Base-by-base conservation (phyloP, 1,140 invertebrate genomes). In the Linepithema humile region DNA sequence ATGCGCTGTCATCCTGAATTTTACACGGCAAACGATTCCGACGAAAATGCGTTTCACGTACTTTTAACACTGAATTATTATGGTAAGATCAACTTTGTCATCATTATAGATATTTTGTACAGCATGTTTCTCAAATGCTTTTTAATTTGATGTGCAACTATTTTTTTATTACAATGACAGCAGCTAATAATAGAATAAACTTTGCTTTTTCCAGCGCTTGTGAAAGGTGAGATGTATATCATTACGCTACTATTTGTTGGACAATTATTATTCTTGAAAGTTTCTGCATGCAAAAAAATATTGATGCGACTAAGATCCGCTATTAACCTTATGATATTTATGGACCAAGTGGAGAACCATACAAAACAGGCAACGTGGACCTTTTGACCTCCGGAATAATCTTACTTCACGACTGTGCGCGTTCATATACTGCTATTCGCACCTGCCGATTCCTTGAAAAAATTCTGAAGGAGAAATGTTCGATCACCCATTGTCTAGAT, bases 21-120 rank as follows among this genome's bases (percentile, higher is more conserved):
- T 48, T 64, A 38, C 7, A n/a, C 74, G 32, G 32, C 20, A 50
- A 48, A 77, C 40, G 65, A 77, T 77, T 65, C 15, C 38, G 29
- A 35, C 20, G 15, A 3, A 65, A 50, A 26, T 23, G 20, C 20
- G 38, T 64, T 9, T 77, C 32, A 23, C 23, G 1, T 15, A 26
- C 5, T 23, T 26, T 55, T 29, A n/a, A n/a, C n/a, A n/a, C 35
- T 74, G 23, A 29, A 60, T 17, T 74, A 43, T 38, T 59, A 2
- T 3, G 53, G 20, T n/a, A 23, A 3, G 10, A 43, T 73, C 53
- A 23, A 70, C 55, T 35, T 26, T 60, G 70, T 73, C 10, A 17
- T 20, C 17, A n/a, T 40, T 6, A 5, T 0, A 50, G n/a, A 60
- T 40, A 26, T 40, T 15, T 59, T n/a, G 15, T 26, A 2, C 26